Evolutionary conservation across 1,140 invertebrate species (phyloP), one percentile per base, ranked within the genome.

Genomic region (Solenopsis invicta): DNA sequence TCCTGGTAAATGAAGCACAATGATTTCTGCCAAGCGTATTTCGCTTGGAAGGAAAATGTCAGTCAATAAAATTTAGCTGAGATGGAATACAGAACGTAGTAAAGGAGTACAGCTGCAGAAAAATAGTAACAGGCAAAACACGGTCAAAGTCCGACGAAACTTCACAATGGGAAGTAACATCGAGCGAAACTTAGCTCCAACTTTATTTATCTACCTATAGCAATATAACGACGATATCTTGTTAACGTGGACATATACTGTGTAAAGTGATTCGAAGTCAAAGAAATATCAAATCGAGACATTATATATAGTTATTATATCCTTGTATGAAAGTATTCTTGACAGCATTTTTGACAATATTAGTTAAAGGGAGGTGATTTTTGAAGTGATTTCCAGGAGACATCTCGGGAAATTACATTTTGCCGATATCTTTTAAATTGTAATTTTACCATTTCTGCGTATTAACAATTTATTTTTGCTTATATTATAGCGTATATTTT

Each of bases 31-130:
- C 71, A 62, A 74, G 71, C 75, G 85, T 91, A 91, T 88, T 90
- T 93, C 82, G 75, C 81, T 78, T 52, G 56, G 85, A 72, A 84
- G 74, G 37, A 10, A 71, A 93, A 80, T 86, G 77, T 94, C 92
- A 93, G 93, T 94, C 92, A 94, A 93, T 94, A 93, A 93, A 90
- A 45, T 86, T 89, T 93, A 92, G 88, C 86, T 50, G 67, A 91
- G 87, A 90, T 76, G 88, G 87, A 91, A 50, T 92, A 91, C 48
- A 84, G 21, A 76, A 37, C 88, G 75, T 89, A 62, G 59, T 54
- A 54, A 71, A 50, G 13, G n/a, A 81, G 4, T 82, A 61, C 75
- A 87, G 61, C 64, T 87, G 66, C 34, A 45, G 34, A 45, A 86
- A 87, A 67, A 64, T 41, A 84, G 61, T 12, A 10, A 54, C 34